Evolutionary conservation across 1,140 invertebrate genomes (phyloP).

Genomic region (Zaprionus nigranus): DNA sequence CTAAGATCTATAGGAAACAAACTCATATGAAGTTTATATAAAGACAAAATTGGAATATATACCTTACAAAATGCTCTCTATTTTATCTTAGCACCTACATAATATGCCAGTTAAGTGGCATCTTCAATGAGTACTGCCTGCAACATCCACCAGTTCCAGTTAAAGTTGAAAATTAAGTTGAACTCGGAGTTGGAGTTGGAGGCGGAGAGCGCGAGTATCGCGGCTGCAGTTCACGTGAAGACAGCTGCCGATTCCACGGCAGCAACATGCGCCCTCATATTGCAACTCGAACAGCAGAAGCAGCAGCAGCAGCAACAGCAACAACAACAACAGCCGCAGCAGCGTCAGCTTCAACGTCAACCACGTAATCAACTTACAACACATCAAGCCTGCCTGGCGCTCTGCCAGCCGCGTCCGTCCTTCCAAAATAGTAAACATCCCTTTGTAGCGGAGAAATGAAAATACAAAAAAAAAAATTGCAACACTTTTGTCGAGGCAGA

Average conservation of each 20-base stretch:
- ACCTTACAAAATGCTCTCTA: neutral
- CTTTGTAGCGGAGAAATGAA: slow-evolving; percentile 34
- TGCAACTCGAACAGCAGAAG: slow-evolving; percentile 51
- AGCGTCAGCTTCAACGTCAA: slow-evolving; percentile 68
- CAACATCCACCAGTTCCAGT: slow-evolving; percentile 39
- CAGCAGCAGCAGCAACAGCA: slow-evolving; percentile 34
- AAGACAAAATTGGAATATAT: no score
- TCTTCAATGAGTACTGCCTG: neutral
- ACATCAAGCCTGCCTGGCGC: slow-evolving; percentile 34
- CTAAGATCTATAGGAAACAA: neutral
- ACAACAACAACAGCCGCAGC: slow-evolving; percentile 5
- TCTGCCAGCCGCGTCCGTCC: slow-evolving; percentile 24
- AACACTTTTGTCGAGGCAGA: slow-evolving; percentile 57
- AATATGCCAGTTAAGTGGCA: slow-evolving; percentile 2
- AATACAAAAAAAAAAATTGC: slow-evolving; percentile 60
- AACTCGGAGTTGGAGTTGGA: slow-evolving; percentile 17
- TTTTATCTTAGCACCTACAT: neutral
- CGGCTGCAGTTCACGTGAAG: slow-evolving; percentile 70
- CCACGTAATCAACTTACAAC: slow-evolving; percentile 80
- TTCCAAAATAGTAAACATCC: slow-evolving; percentile 60
- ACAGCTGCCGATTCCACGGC: slow-evolving; percentile 74
- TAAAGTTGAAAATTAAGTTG: neutral
- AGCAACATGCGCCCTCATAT: slow-evolving; percentile 75
- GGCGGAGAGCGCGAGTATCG: slow-evolving; percentile 28
- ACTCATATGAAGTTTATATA: no score